Evolutionary conservation across 2,113 vertebrate species (phyloP).

Genomic region (Entosphenus tridentatus): DNA sequence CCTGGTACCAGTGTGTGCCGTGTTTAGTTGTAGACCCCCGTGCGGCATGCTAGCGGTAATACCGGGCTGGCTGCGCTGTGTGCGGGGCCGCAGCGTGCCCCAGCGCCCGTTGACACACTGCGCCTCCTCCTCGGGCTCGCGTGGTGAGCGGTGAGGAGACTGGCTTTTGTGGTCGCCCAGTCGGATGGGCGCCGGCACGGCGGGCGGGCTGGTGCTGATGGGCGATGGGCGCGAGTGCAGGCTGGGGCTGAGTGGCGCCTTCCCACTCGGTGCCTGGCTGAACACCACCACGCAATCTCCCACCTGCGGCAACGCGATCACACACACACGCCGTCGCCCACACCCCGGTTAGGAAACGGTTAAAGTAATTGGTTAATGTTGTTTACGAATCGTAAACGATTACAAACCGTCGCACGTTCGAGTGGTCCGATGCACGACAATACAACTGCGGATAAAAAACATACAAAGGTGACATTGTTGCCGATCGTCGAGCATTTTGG

Average conservation of each 20-base stretch:
- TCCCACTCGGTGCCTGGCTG: slow-evolving; percentile 80
- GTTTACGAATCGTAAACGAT: no score
- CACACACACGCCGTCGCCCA: neutral
- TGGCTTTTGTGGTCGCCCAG: slow-evolving; percentile 56
- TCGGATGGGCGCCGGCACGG: slow-evolving; percentile 46
- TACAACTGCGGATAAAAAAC: no score
- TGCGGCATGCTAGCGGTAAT: no score
- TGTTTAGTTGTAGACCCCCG: no score
- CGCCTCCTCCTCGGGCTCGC: slow-evolving; percentile 49
- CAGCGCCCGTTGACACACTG: slow-evolving; percentile 89
- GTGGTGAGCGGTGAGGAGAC: slow-evolving; percentile 26
- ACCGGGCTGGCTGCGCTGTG: slow-evolving; percentile 16
- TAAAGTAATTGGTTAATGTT: no score
- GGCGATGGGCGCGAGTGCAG: slow-evolving; percentile 84
- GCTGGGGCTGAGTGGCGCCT: slow-evolving; percentile 80
- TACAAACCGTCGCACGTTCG: no score
- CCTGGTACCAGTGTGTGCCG: no score
- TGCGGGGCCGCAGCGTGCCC: slow-evolving; percentile 63
- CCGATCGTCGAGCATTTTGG: no score
- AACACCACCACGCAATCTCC: slow-evolving; percentile 93
- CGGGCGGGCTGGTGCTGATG: slow-evolving; percentile 69
- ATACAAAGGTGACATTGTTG: no score
- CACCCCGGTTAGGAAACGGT: no score
- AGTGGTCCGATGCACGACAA: no score
- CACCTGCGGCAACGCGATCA: slow-evolving; percentile 27